Conservation (phyloP, 2,797 vertebrate species). For the Prionace glauca region DNA sequence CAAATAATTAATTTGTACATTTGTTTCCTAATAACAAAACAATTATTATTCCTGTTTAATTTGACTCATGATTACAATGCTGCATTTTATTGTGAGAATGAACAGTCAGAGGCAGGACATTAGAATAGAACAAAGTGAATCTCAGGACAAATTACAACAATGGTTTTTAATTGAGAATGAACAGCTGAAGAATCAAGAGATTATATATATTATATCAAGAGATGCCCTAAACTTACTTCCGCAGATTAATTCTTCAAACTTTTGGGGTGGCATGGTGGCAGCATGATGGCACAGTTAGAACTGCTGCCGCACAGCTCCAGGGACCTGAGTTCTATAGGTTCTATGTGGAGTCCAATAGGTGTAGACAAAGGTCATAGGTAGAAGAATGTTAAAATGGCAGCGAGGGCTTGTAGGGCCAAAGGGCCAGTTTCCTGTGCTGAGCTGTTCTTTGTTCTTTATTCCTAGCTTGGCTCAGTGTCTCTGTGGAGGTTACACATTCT, state of each 20-base stretch:
- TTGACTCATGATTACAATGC: not conserved
- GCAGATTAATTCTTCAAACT: not conserved
- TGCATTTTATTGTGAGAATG: not conserved
- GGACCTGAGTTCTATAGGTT: too few relatives aligned
- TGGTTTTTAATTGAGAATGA: not conserved
- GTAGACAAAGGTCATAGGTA: too few relatives aligned
- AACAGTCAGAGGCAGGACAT: not conserved
- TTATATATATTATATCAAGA: not conserved
- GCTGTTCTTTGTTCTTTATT: too few relatives aligned
- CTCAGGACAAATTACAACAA: not conserved
- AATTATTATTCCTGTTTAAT: not conserved
- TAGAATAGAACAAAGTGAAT: not conserved
- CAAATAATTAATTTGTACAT: not conserved
- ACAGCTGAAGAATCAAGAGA: not conserved
- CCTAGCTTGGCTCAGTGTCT: too few relatives aligned
- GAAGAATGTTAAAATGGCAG: too few relatives aligned
- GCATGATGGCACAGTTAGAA: too few relatives aligned
- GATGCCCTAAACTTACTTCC: not conserved
- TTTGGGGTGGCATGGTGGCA: not conserved
- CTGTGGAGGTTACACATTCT: too few relatives aligned
- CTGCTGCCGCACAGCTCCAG: too few relatives aligned
- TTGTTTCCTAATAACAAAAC: not conserved
- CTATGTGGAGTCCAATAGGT: too few relatives aligned
- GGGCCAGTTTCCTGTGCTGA: too few relatives aligned
- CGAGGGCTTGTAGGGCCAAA: too few relatives aligned